Base-by-base conservation (phyloP, 2,888 invertebrate species). In the Thalpophila matura region DNA sequence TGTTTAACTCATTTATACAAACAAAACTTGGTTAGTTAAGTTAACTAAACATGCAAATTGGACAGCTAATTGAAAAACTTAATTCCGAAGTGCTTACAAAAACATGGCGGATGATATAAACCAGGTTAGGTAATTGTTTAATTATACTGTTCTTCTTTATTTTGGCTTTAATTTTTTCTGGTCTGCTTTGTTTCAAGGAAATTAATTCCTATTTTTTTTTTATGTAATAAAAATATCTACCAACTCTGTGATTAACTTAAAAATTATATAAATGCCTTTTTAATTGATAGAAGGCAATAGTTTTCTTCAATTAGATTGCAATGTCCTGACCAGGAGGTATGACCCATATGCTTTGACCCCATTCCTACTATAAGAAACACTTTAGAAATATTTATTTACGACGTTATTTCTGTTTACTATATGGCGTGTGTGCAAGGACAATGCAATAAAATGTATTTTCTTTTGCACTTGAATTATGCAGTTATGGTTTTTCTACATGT, bases 1-100 rank as follows among this genome's bases (percentile, higher is more conserved):
- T 69, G 49, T 40, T 26, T 37, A 57, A 68, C 55, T 59, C 37
- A 57, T 43, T 54, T 53, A 50, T 22, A 61, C 51, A 62, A 73
- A 64, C 54, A 50, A 49, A 72, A 73, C 60, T 66, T 38, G 14
- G 58, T 61, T 57, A 35, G 42, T 43, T 65, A 72, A 57, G 37
- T 69, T 62, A 54, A 57, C 40, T 51, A 57, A 76, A 59, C 45
- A 72, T 80, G 75, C 67, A 79, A 79, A 77, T 77, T 75, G 62
- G 61, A 61, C 31, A 18, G 61, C 56, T 68, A 70, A 79, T 68
- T 78, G 59, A 40, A 45, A 46, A 67, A 62, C 31, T 59, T 67
- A 67, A 71, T 77, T 75, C 22, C 43, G 12, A 40, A 62, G 27
- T 45, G 35, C 54, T 55, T 31, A 22, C 26, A 55, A 45, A 58